phyloP scores from a whole-genome alignment of 2,888 invertebrate species.

The Stenodema calcarata region DNA sequence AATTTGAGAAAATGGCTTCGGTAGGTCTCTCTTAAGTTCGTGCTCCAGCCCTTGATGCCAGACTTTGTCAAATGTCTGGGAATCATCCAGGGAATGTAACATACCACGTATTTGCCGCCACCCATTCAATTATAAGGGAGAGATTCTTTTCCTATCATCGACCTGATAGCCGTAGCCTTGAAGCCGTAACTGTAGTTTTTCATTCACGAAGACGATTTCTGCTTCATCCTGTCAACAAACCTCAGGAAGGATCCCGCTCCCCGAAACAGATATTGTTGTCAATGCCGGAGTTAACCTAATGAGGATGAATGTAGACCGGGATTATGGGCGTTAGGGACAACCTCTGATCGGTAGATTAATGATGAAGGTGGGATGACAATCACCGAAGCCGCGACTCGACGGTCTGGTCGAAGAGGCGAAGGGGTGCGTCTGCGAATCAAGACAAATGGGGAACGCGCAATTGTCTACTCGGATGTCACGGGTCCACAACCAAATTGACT shows the following conservation, averaged over 20 bases:
- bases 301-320: not conserved
- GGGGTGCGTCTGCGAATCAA: slow-evolving; percentile 17
- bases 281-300: not conserved
- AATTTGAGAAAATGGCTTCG: too few species aligned
- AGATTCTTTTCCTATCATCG: too few species aligned
- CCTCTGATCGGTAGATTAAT: slow-evolving; percentile 31
- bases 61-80: too few species aligned
- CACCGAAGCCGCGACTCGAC: not conserved
- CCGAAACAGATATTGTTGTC: not conserved
- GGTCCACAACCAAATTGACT: slow-evolving; percentile 34
- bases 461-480: slow-evolving; percentile 4
- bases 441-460: slow-evolving; percentile 22
- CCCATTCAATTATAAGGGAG: too few species aligned
- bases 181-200: too few species aligned
- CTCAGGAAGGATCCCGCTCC: not conserved
- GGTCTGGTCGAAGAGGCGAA: not conserved
- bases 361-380: slow-evolving; percentile 35
- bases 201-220: too few species aligned
- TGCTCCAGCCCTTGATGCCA: too few species aligned
- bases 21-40: too few species aligned
- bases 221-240: too few species aligned
- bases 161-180: too few species aligned
- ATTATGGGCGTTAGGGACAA: not conserved
- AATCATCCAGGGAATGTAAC: too few species aligned
- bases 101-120: too few species aligned